A percentile compares a stretch with the other conserved stretches of the same genome.
Conservation (phyloP, 2,888 invertebrate genomes). For the Caenorhabditis sinica region DNA sequence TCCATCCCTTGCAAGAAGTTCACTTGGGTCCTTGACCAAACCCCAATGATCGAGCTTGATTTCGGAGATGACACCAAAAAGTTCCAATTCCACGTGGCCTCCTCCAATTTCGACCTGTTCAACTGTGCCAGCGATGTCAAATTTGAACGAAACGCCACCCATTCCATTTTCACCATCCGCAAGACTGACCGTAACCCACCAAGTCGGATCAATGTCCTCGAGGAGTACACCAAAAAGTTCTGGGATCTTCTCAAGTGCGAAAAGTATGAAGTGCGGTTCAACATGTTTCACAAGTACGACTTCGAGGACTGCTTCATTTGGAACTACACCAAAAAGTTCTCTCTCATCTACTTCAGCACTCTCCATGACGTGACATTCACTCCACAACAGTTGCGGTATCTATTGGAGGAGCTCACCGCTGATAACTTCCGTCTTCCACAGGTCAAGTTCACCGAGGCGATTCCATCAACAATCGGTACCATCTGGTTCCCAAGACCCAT, state of each 20-base stretch:
- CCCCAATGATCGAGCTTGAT: not conserved
- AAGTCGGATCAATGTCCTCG: not conserved
- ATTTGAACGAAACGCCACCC: conserved; percentile 4
- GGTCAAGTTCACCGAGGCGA: not conserved
- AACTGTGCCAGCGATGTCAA: not conserved
- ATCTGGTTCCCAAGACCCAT: not conserved
- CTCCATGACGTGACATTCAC: conserved; percentile 3
- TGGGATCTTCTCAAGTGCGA: not conserved
- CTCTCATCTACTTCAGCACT: not conserved
- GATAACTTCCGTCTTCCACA: not conserved
- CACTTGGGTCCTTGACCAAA: conserved; percentile 8
- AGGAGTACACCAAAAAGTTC: conserved; percentile 20
- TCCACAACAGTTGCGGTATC: not conserved
- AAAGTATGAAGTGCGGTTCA: conserved; percentile 10
- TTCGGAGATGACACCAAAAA: not conserved
- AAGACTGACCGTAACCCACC: conserved; percentile 9
- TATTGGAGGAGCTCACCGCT: not conserved
- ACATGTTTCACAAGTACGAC: conserved; percentile 3
- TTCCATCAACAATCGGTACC: not conserved
- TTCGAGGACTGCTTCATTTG: conserved; percentile 14
- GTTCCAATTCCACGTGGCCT: not conserved
- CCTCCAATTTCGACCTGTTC: conserved; percentile 13
- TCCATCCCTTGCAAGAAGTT: not conserved
- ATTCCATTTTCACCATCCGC: not conserved
- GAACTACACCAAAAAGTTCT: conserved; percentile 15